These are phyloP conservation scores for Ommatoiulus sabulosus DNA, from an alignment of 2,888 invertebrate species.

Conservation along the genomic window DNA sequence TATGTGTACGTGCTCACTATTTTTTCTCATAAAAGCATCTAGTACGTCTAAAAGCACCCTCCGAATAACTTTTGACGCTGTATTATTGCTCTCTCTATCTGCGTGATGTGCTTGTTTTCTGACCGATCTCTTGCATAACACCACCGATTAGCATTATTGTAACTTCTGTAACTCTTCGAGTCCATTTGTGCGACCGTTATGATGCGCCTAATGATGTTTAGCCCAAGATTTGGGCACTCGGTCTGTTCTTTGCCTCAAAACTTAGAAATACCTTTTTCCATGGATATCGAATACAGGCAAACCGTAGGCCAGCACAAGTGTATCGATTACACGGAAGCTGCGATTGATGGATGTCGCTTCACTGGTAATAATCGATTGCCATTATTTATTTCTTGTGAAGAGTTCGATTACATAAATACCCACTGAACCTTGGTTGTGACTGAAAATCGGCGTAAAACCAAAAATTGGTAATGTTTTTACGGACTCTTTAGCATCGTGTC, in stretches of 20 bases:
- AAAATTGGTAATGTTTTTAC: background rate
- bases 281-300: conserved; percentile 51
- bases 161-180: conserved; percentile 29
- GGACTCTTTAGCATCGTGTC: background rate
- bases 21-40: background rate
- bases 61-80: conserved; percentile 6
- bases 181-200: conserved; percentile 13
- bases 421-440: background rate
- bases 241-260: background rate
- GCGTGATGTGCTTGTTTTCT: conserved; percentile 41
- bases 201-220: conserved; percentile 44
- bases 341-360: conserved; percentile 50
- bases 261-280: conserved; percentile 49
- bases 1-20: background rate
- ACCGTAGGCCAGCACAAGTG: conserved; percentile 52
- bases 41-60: conserved; percentile 34
- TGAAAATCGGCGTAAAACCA: background rate
- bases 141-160: conserved; percentile 35
- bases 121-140: conserved; percentile 41
- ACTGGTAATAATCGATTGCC: conserved; percentile 54
- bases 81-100: background rate
- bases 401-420: conserved; percentile 7
- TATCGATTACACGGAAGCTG: conserved; percentile 46
- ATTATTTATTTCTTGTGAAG: conserved; percentile 52
- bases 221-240: conserved; percentile 13